Percentiles rank a stretch among this genome's conserved stretches.
phyloP scores from a whole-genome alignment of 2,797 vertebrate genomes.

The Atherinosoma microstoma region DNA sequence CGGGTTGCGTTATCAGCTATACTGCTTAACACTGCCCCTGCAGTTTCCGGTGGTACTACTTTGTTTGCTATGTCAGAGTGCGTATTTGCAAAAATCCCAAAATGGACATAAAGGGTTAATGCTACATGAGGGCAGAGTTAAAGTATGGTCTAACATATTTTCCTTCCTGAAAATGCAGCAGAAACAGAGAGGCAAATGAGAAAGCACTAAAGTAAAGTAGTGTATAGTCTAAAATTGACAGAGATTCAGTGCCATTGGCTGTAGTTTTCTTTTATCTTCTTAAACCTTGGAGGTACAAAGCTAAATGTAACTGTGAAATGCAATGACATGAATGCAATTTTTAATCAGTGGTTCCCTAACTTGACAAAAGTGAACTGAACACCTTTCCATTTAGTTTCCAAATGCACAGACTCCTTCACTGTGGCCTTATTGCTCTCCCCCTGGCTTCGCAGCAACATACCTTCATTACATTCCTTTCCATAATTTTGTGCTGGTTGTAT shows the following conservation, averaged over 20 bases:
- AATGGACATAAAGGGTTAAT: not conserved
- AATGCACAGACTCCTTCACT: not conserved
- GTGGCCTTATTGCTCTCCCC: slow-evolving; percentile 13
- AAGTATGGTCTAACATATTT: not conserved
- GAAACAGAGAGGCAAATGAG: not conserved
- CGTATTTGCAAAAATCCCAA: no score
- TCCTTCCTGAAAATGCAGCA: not conserved
- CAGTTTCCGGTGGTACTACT: no score
- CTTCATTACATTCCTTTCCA: slow-evolving; percentile 26
- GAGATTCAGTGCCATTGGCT: not conserved
- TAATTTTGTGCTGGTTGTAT: slow-evolving; percentile 15
- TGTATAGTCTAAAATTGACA: not conserved
- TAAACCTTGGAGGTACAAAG: not conserved
- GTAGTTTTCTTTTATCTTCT: not conserved
- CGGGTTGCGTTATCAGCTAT: no score
- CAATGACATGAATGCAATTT: slow-evolving; percentile 4
- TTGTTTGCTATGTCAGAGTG: no score
- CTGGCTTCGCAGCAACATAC: slow-evolving; percentile 11
- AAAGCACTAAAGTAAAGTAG: not conserved
- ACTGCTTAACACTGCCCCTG: no score
- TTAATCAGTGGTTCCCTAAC: slow-evolving; percentile 35
- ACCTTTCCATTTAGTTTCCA: not conserved
- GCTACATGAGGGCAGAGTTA: not conserved
- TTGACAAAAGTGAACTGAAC: slow-evolving; percentile 12
- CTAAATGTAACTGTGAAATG: not conserved